A percentile compares a stretch with the other conserved stretches of the same genome.
phyloP scores from a whole-genome alignment of 1,140 invertebrate species.

The Druon quercuslanigerum region DNA sequence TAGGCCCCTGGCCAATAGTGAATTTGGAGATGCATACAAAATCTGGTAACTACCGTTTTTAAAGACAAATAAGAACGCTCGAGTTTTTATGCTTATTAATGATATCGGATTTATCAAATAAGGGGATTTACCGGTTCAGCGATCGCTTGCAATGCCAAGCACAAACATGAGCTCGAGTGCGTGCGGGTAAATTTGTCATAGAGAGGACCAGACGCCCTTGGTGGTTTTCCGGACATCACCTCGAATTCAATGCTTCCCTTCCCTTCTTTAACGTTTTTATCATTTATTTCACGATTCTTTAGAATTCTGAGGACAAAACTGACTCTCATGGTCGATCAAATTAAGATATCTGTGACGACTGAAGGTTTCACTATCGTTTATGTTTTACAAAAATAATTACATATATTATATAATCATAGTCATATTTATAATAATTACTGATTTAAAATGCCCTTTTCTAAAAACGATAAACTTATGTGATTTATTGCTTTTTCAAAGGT shows the following conservation, averaged over 20 bases:
- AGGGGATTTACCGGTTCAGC: conserved; percentile 7
- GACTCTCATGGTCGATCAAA: not conserved
- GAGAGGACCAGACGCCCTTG: conserved; percentile 5
- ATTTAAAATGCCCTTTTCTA: too few relatives aligned
- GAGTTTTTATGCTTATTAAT: too few relatives aligned
- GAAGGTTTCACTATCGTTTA: not conserved
- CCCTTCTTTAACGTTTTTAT: conserved; percentile 6
- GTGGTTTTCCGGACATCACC: conserved; percentile 7
- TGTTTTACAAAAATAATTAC: not conserved
- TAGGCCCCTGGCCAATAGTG: too few relatives aligned
- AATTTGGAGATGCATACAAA: too few relatives aligned
- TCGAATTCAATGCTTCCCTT: conserved; percentile 26
- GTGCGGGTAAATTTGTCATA: too few relatives aligned
- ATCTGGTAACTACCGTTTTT: too few relatives aligned
- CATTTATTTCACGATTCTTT: not conserved
- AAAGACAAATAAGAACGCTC: too few relatives aligned
- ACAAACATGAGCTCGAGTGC: not conserved
- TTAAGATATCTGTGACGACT: not conserved
- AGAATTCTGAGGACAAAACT: not conserved
- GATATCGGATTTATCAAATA: too few relatives aligned
- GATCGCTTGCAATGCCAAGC: not conserved
- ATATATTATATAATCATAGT: not conserved
- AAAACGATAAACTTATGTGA: too few relatives aligned
- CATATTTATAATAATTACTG: too few relatives aligned
- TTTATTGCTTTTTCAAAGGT: too few relatives aligned